Evolutionary conservation across 2,113 vertebrate species (phyloP).

Genomic region (Rafetus swinhoei): DNA sequence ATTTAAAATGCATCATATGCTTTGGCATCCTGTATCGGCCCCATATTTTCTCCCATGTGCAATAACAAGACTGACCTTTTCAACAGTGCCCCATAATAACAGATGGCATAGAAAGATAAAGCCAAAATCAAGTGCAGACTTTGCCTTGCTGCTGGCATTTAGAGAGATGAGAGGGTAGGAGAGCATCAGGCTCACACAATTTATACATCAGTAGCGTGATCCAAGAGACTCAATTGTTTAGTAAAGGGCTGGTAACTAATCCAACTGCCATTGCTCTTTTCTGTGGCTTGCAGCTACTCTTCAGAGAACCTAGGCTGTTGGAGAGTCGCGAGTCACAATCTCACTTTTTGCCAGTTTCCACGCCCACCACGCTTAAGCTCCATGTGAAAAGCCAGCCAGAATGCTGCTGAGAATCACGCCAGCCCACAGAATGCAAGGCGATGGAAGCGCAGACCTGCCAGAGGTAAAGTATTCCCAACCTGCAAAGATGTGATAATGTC

Average conservation of each 20-base stretch:
- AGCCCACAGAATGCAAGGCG: neutral
- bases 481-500: neutral
- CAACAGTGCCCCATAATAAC: slow-evolving; percentile 53
- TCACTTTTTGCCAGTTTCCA: neutral
- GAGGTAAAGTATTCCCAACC: neutral
- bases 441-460: neutral
- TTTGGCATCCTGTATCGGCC: slow-evolving; percentile 41
- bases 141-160: neutral
- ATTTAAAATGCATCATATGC: slow-evolving; percentile 48
- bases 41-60: slow-evolving; percentile 55
- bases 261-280: neutral
- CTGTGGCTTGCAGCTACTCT: neutral
- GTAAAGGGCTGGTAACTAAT: slow-evolving; percentile 14
- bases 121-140: slow-evolving; percentile 25
- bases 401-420: neutral
- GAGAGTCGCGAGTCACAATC: neutral
- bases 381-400: neutral
- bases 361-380: neutral
- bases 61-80: slow-evolving; percentile 52
- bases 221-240: slow-evolving; percentile 24
- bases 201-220: neutral
- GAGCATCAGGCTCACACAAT: neutral
- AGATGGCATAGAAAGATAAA: slow-evolving; percentile 58
- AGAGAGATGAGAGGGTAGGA: neutral
- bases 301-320: neutral